Evolutionary conservation across 2,113 vertebrate species (phyloP).

Genomic region (Macroglossus sobrinus): DNA sequence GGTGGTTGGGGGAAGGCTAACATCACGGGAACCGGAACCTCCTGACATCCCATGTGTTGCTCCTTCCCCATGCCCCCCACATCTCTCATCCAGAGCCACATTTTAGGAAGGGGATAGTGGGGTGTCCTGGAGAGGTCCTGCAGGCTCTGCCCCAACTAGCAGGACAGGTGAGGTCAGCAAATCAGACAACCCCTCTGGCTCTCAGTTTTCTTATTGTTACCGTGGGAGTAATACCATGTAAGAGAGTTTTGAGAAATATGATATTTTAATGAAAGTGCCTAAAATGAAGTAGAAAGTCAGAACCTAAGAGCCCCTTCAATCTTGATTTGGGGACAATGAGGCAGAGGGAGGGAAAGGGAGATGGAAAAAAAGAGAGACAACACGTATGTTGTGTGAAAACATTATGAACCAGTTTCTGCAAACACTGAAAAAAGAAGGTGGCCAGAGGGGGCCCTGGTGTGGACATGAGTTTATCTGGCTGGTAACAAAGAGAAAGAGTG

Average conservation of each 20-base stretch:
- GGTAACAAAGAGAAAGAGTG: not conserved
- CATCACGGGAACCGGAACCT: not conserved
- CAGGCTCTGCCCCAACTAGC: not conserved
- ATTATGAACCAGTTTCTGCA: not conserved
- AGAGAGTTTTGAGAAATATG: not conserved
- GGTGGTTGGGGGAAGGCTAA: no score
- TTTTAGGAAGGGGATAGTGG: not conserved
- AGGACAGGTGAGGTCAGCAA: not conserved
- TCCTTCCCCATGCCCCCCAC: not conserved
- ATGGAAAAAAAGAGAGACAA: not conserved
- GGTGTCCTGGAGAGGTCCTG: not conserved
- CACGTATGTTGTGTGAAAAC: not conserved
- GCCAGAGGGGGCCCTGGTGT: not conserved
- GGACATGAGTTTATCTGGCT: not conserved
- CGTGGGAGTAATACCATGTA: fast-evolving
- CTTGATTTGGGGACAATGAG: not conserved
- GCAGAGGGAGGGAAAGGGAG: not conserved
- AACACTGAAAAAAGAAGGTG: not conserved
- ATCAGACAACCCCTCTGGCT: no score
- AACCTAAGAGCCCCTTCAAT: not conserved
- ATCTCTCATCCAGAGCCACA: not conserved
- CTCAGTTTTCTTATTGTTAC: not conserved
- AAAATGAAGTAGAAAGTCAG: not conserved
- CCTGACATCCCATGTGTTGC: not conserved
- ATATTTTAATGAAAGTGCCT: not conserved